Conservation (phyloP, 2,797 vertebrate species). For the Anguilla obscura region DNA sequence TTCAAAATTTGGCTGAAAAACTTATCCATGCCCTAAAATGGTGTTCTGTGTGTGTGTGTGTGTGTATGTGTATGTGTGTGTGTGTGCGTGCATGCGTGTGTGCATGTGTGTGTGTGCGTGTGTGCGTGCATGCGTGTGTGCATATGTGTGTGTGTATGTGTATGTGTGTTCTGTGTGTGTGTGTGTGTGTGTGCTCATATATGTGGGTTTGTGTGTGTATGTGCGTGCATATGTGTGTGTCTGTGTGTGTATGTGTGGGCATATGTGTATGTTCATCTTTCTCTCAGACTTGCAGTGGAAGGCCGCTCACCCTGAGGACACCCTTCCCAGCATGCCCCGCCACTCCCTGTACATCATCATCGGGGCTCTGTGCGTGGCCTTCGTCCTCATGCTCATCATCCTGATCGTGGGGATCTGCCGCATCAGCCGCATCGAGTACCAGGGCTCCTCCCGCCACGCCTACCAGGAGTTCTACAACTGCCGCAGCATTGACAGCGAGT, state of each 20-base stretch:
- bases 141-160: not conserved
- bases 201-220: not conserved
- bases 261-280: not conserved
- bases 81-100: not conserved
- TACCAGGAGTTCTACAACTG: slow-evolving; percentile 99
- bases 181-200: not conserved
- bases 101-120: not conserved
- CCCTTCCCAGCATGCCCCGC: slow-evolving; percentile 92
- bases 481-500: slow-evolving; percentile 97
- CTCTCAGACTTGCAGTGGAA: slow-evolving; percentile 90
- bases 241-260: not conserved
- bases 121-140: not conserved
- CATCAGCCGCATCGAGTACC: slow-evolving; percentile 99
- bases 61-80: not conserved
- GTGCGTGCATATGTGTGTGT: not conserved
- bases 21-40: not conserved
- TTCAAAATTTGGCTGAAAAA: not conserved
- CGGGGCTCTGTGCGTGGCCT: slow-evolving; percentile 93
- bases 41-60: not conserved
- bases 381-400: slow-evolving; percentile 98
- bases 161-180: not conserved
- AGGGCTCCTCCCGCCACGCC: slow-evolving; percentile 92
- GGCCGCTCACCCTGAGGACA: slow-evolving; percentile 86
- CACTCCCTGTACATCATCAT: slow-evolving; percentile 99
- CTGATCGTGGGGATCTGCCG: slow-evolving; percentile 98